These are phyloP conservation scores for Urocitellus parryii DNA, from an alignment of 2,113 vertebrate species.

Conservation along the genomic window DNA sequence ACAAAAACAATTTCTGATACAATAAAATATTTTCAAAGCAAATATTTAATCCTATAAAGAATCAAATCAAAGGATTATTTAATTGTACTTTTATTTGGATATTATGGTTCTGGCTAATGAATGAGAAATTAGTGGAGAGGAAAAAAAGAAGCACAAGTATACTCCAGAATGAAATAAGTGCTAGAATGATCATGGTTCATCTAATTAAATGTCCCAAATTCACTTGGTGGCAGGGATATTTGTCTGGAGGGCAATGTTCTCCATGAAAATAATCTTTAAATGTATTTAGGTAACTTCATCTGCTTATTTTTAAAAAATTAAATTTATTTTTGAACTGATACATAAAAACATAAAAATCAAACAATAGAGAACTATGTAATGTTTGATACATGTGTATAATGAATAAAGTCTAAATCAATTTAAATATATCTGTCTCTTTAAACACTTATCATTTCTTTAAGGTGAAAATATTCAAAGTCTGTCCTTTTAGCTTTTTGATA, in stretches of 20 bases:
- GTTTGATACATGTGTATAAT: background rate
- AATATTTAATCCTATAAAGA: slow-evolving; percentile 36
- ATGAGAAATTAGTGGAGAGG: background rate
- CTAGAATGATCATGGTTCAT: background rate
- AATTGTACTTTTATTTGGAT: background rate
- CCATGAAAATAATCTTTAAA: slow-evolving; percentile 36
- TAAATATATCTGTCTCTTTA: background rate
- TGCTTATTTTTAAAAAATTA: background rate
- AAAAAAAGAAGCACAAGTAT: background rate
- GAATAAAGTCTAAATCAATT: background rate
- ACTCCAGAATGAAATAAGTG: background rate
- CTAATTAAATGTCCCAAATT: background rate
- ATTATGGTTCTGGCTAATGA: background rate
- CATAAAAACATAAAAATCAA: background rate
- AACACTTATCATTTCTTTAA: background rate
- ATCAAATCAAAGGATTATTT: background rate
- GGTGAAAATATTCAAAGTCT: background rate
- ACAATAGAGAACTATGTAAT: background rate
- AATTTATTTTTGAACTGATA: background rate
- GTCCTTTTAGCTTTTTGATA: background rate
- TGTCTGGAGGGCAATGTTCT: background rate
- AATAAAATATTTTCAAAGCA: background rate
- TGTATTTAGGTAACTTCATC: background rate
- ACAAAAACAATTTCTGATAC: background rate
- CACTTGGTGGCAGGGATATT: background rate